Base-by-base conservation (phyloP, 1,140 invertebrate genomes). In the Ylistrum balloti region DNA sequence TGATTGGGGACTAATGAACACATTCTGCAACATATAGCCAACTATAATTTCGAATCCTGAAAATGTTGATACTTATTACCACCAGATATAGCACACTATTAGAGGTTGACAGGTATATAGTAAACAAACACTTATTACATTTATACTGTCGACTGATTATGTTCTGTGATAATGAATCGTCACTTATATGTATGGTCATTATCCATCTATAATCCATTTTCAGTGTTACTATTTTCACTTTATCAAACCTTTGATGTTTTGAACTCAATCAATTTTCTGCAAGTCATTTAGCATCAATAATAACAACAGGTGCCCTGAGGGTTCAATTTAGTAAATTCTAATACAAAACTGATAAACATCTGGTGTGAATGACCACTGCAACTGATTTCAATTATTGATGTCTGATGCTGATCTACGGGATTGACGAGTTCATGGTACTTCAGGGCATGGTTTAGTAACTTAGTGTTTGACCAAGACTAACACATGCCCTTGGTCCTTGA, bases 201-300 rank as follows among this genome's bases (percentile, higher is more conserved):
- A 38, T 17, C 41, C 20, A 45, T 17, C 20, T 13, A 45, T 74
- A 74, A 9, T 74, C 17, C 56, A 74, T n/a, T 28, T n/a, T 74
- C 28, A 74, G 0, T 15, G 41, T 74, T 28, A n/a, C 20, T 5
- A 74, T 74, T 74, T 45, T 28, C 56, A 74, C 22, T 48, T 74
- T 28, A 74, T 74, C 22, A 74, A 28, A 74, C 56, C n/a, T 74
- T 74, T 74, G 56, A 74, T 74, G 9, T n/a, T 74, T 7, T 74
- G n/a, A 74, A 28, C 56, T n/a, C 56, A n/a, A 74, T 74, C n/a
- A 74, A 74, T 74, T 74, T 74, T 74, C 56, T 74, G 56, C n/a
- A 74, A 74, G 56, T 74, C 56, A 74, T 28, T 74, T n/a, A 74
- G 56, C 11, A 74, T 48, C 11, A 28, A n/a, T 74, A 17, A 28